Conservation (phyloP, 2,113 vertebrate genomes). For the Gadus macrocephalus region DNA sequence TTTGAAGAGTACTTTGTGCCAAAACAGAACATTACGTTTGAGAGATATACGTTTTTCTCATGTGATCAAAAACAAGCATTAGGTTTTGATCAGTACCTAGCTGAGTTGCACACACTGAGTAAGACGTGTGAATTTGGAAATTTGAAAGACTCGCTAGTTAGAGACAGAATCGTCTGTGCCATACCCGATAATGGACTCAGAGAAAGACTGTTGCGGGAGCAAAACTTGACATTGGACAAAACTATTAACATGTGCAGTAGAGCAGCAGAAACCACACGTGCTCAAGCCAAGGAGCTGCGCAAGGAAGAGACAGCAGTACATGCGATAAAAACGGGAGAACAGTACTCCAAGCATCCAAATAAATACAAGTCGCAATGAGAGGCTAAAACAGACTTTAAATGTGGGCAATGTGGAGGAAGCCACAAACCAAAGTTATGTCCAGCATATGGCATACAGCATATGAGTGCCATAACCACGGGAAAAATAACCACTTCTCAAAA, state of each 20-base stretch:
- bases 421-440: neutral
- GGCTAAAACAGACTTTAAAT: neutral
- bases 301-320: too few species aligned
- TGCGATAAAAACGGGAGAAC: too few species aligned
- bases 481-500: neutral
- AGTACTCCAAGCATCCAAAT: too few species aligned
- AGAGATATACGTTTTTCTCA: constrained; percentile 1
- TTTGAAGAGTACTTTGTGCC: constrained; percentile 2
- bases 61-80: constrained; percentile 9
- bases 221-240: too few species aligned
- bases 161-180: too few species aligned
- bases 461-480: neutral
- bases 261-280: neutral
- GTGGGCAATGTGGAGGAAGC: neutral
- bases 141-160: too few species aligned
- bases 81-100: constrained; percentile 12
- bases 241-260: too few species aligned
- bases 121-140: too few species aligned
- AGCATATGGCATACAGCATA: too few species aligned
- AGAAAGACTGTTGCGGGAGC: too few species aligned
- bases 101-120: neutral
- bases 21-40: too few species aligned
- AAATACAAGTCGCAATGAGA: neutral
- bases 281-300: neutral
- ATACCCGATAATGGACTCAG: too few species aligned